A percentile compares a stretch with the other conserved stretches of the same genome.
Evolutionary conservation across 2,888 invertebrate species (phyloP).

Genomic region (Salticus scenicus): DNA sequence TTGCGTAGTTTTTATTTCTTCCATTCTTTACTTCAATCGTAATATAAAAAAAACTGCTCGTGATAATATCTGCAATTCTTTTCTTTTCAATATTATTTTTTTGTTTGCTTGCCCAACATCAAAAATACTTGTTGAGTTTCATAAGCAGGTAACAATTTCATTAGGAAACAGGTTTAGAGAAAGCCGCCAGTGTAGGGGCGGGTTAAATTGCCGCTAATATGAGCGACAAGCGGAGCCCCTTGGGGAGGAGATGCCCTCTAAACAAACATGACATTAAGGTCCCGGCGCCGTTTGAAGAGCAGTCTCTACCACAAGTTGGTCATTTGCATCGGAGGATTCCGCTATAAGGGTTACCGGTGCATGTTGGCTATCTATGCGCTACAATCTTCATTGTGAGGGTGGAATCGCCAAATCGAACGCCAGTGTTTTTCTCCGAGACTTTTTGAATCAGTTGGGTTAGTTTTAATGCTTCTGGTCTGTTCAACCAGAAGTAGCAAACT

Average conservation of each 20-base stretch:
- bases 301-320: constrained; percentile 39
- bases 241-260: constrained; percentile 10
- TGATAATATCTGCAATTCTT: not conserved
- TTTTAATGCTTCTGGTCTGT: no score
- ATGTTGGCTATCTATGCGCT: not conserved
- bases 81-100: not conserved
- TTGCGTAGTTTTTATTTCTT: no score
- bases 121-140: not conserved
- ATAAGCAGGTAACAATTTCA: constrained; percentile 59
- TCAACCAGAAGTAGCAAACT: no score
- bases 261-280: constrained; percentile 26
- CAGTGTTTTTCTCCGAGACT: not conserved
- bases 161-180: constrained; percentile 27
- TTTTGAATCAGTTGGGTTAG: no score
- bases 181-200: constrained; percentile 35
- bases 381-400: not conserved
- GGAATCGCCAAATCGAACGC: not conserved
- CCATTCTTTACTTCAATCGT: no score
- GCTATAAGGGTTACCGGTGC: constrained; percentile 23
- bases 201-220: constrained; percentile 27
- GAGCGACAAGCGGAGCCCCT: constrained; percentile 16
- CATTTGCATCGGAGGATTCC: constrained; percentile 64
- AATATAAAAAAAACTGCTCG: no score
- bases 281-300: constrained; percentile 46
- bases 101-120: not conserved